These are phyloP conservation scores for Hymenochirus boettgeri DNA, from an alignment of 2,113 vertebrate genomes.

Conservation along the genomic window DNA sequence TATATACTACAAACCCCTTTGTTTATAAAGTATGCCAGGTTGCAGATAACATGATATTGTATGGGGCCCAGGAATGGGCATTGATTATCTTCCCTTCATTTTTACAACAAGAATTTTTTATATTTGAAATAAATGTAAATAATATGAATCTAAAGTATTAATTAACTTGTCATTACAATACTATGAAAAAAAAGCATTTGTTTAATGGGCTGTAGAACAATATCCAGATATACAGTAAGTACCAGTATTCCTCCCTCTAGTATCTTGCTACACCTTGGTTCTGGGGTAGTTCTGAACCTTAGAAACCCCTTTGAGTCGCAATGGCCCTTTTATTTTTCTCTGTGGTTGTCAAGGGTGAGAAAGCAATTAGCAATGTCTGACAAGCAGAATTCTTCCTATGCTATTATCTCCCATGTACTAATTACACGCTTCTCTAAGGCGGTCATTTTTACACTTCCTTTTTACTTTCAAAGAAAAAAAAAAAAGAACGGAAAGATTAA, in stretches of 20 bases:
- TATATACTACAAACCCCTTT: too few species aligned
- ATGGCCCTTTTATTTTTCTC: slow-evolving; percentile 13
- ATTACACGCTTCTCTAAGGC: slow-evolving; percentile 24
- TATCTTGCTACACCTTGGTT: slow-evolving; percentile 9
- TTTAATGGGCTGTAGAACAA: too few species aligned
- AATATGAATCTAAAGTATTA: too few species aligned
- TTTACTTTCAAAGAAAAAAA: neutral
- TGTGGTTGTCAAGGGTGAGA: slow-evolving; percentile 10
- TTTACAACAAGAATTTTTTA: too few species aligned
- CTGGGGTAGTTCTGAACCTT: neutral
- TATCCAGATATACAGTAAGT: too few species aligned
- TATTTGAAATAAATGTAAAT: too few species aligned
- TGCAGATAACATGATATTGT: too few species aligned
- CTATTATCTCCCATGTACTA: slow-evolving; percentile 33
- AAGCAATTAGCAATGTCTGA: slow-evolving; percentile 25
- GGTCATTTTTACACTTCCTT: slow-evolving; percentile 1
- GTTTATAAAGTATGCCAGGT: too few species aligned
- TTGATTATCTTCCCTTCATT: too few species aligned
- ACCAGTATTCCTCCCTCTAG: neutral
- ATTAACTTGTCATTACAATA: too few species aligned
- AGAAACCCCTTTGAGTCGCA: slow-evolving; percentile 2
- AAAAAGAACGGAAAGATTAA: slow-evolving; percentile 1
- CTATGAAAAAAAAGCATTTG: too few species aligned
- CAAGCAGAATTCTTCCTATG: slow-evolving; percentile 11
- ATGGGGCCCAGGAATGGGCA: too few species aligned